These are phyloP conservation scores for Pseudochaenichthys georgianus DNA, from an alignment of 2,797 vertebrate species.

Conservation along the genomic window DNA sequence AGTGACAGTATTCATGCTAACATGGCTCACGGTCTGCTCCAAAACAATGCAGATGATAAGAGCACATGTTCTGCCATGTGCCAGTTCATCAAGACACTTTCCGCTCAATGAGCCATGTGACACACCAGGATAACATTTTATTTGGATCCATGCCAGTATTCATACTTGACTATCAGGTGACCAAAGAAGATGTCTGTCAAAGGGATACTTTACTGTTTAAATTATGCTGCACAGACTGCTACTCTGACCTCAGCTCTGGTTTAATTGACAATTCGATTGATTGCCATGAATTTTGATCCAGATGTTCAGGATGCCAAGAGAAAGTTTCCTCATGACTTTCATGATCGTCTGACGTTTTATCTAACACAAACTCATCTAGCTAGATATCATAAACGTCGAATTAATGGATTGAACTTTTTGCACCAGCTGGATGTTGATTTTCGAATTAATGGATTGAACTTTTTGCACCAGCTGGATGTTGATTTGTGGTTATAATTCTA, in stretches of 20 bases:
- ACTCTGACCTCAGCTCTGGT: not conserved
- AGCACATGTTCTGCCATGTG: constrained; percentile 5
- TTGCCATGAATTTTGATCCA: not conserved
- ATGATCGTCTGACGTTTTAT: not conserved
- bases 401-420: too few species aligned
- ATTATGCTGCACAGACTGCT: not conserved
- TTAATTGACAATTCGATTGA: too few species aligned
- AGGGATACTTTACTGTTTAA: not conserved
- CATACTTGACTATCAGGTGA: not conserved
- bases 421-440: too few species aligned
- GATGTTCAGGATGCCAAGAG: not conserved
- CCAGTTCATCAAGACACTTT: not conserved
- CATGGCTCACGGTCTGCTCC: too few species aligned
- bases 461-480: too few species aligned
- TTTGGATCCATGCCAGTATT: not conserved
- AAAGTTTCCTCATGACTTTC: not conserved
- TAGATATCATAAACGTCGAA: too few species aligned
- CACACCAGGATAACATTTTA: not conserved
- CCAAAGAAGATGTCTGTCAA: not conserved
- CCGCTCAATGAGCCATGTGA: not conserved
- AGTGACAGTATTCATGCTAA: too few species aligned
- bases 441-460: too few species aligned
- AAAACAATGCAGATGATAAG: not conserved
- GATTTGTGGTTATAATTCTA: too few species aligned
- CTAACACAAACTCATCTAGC: not conserved